Evolutionary conservation across 2,113 vertebrate species (phyloP).

Genomic region (Chitala chitala): DNA sequence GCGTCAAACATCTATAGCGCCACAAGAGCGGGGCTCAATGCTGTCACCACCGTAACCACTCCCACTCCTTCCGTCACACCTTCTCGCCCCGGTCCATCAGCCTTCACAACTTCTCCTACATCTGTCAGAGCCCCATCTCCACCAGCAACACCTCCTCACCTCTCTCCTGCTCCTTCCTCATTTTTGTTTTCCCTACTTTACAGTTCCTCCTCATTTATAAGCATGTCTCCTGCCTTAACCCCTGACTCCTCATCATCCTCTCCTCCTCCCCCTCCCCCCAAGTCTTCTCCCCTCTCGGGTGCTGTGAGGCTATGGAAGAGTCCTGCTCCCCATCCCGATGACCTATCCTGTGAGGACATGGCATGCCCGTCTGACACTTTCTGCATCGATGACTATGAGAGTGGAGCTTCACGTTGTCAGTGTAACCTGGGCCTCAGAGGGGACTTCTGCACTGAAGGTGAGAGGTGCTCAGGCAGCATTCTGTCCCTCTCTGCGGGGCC

Average conservation of each 20-base stretch:
- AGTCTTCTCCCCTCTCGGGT: constrained; percentile 29
- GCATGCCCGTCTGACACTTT: constrained; percentile 84
- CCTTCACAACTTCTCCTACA: constrained; percentile 25
- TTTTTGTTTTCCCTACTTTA: neutral
- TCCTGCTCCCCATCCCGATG: constrained; percentile 53
- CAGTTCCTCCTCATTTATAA: constrained; percentile 25
- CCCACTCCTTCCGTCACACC: fast-evolving
- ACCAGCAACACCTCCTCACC: neutral
- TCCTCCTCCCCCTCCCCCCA: constrained; percentile 15
- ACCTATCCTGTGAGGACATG: constrained; percentile 74
- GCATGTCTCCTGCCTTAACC: neutral
- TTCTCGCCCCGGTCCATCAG: neutral
- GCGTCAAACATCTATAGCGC: neutral
- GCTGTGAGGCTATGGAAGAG: constrained; percentile 40
- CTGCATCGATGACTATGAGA: constrained; percentile 77
- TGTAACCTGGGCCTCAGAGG: constrained; percentile 84
- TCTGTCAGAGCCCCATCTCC: constrained; percentile 14
- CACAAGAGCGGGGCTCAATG: too few relatives aligned
- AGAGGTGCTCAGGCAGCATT: constrained; percentile 26
- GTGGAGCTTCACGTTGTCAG: constrained; percentile 80
- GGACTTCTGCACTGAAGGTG: constrained; percentile 75
- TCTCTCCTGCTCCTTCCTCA: constrained; percentile 25
- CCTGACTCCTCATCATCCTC: neutral
- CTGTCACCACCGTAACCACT: neutral
- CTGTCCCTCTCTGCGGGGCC: neutral